These are phyloP conservation scores for Cotesia typhae DNA, from an alignment of 1,140 invertebrate genomes.

Conservation along the genomic window DNA sequence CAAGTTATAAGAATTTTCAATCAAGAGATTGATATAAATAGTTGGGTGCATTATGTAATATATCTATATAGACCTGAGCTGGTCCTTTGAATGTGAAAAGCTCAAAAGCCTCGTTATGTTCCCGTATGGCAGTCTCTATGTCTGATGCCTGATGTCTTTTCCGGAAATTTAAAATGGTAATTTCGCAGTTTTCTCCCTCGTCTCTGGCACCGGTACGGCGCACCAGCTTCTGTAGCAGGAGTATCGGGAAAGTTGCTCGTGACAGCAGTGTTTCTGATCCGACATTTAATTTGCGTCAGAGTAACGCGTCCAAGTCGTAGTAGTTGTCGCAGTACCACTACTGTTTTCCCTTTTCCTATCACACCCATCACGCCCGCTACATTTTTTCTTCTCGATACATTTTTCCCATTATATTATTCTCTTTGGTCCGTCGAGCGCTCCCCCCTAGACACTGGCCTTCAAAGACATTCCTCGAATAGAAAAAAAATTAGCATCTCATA, in stretches of 20 bases:
- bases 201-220: background rate
- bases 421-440: background rate
- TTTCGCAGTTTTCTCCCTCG: conserved; percentile 38
- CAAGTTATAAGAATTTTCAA: no score
- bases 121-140: no score
- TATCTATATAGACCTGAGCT: no score
- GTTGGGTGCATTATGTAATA: no score
- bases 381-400: conserved; percentile 10
- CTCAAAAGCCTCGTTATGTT: no score
- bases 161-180: conserved; percentile 43
- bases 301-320: conserved; percentile 31
- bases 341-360: conserved; percentile 22
- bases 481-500: background rate
- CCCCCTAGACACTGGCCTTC: background rate
- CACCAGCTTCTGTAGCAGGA: conserved; percentile 24
- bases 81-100: no score
- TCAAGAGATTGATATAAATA: no score
- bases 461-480: background rate
- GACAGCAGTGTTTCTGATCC: conserved; percentile 49
- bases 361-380: conserved; percentile 24
- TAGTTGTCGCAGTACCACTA: no score
- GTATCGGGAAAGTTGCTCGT: conserved; percentile 41
- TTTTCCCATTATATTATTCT: conserved; percentile 7
- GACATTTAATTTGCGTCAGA: conserved; percentile 52
- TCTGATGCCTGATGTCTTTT: conserved; percentile 7